A percentile compares a stretch with the other conserved stretches of the same genome.
These are phyloP conservation scores for Agelas oroides DNA, from an alignment of 37 sponge, comb jelly and placozoan species.

Conservation along the genomic window DNA sequence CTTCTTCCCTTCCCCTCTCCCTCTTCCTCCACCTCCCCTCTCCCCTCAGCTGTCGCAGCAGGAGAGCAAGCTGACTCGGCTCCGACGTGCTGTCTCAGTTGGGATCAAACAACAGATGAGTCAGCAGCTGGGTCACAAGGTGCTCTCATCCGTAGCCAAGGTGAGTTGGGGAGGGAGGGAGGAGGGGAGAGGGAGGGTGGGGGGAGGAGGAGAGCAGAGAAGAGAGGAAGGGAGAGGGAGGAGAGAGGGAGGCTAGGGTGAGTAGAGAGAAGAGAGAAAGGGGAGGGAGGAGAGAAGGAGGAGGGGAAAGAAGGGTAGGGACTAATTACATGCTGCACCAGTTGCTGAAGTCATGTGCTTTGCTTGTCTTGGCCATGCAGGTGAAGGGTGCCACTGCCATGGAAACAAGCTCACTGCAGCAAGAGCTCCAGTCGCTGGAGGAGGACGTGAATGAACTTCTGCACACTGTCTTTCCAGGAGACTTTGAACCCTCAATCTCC, in stretches of 20 bases:
- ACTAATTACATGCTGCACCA: too few species aligned
- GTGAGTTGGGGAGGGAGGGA: conserved; percentile 3
- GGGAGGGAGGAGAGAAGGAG: too few species aligned
- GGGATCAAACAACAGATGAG: conserved; percentile 16
- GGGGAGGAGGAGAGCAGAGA: too few species aligned
- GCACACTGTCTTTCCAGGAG: conserved; percentile 17
- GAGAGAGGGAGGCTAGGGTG: too few species aligned
- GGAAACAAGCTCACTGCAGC: not conserved
- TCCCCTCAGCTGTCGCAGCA: conserved; percentile 7
- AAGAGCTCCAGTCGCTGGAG: not conserved
- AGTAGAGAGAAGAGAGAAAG: too few species aligned
- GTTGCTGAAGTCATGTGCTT: too few species aligned
- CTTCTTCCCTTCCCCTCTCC: too few species aligned
- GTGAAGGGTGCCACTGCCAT: not conserved
- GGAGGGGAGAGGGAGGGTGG: too few species aligned
- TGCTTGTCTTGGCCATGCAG: too few species aligned
- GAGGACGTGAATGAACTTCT: not conserved
- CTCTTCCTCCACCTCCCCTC: too few species aligned
- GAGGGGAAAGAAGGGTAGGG: too few species aligned
- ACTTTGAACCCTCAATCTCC: not conserved
- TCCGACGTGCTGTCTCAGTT: conserved; percentile 1
- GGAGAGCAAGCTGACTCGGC: conserved; percentile 2
- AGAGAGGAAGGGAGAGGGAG: too few species aligned
- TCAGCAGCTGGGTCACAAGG: conserved; percentile 6
- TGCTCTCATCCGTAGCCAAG: not conserved